Conservation (phyloP, 64 coral and sea anemone genomes). For the Stichodactyla mertensii region DNA sequence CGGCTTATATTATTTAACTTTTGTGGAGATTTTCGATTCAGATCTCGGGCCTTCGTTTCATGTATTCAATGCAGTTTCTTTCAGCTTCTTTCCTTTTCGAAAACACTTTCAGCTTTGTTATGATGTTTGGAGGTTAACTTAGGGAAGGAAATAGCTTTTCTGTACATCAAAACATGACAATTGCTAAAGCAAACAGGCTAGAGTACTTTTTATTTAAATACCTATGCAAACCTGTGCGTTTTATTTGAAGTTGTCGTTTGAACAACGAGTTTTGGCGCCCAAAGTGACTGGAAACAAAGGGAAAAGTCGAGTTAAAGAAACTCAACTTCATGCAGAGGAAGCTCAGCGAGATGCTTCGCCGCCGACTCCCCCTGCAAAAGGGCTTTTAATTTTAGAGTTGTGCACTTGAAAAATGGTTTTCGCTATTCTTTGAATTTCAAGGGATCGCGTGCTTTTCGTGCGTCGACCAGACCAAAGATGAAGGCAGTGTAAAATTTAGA, state of each 20-base stretch:
- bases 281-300: neutral
- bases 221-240: neutral
- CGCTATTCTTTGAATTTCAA: neutral
- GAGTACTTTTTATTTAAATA: neutral
- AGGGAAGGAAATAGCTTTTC: neutral
- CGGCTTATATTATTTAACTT: no score
- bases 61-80: neutral
- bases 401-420: neutral
- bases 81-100: neutral
- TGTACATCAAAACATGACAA: neutral
- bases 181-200: neutral
- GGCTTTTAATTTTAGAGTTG: neutral
- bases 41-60: neutral
- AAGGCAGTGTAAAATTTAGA: neutral
- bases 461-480: neutral
- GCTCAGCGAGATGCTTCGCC: neutral
- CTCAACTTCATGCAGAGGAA: neutral
- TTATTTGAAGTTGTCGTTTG: neutral
- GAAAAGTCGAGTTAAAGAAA: neutral
- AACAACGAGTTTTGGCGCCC: neutral
- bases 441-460: neutral
- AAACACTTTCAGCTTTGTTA: neutral
- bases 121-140: neutral
- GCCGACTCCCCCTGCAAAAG: neutral
- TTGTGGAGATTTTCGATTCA: no score